Evolutionary conservation across 2,888 invertebrate species (phyloP).

Genomic region (Busseola fusca): DNA sequence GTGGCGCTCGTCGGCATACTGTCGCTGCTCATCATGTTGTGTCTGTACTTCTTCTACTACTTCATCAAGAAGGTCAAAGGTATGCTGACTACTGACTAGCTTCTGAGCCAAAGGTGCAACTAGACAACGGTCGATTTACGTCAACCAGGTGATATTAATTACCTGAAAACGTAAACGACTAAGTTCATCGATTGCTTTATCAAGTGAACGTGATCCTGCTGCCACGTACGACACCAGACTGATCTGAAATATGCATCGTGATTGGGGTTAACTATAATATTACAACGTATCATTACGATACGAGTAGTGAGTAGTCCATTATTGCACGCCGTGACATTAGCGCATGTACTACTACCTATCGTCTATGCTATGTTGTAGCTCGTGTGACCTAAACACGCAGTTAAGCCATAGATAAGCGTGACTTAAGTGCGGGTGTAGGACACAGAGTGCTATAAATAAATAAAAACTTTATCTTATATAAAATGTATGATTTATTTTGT

Average conservation of each 20-base stretch:
- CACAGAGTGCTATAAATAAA: background rate
- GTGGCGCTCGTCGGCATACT: constrained; percentile 80
- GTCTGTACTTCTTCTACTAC: constrained; percentile 82
- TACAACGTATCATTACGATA: too few relatives aligned
- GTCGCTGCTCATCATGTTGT: constrained; percentile 76
- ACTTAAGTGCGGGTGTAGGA: too few relatives aligned
- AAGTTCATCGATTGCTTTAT: background rate
- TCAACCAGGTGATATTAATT: background rate
- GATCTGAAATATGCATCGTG: background rate
- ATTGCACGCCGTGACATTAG: too few relatives aligned
- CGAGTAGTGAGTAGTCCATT: too few relatives aligned
- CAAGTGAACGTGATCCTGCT: background rate
- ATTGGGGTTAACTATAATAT: too few relatives aligned
- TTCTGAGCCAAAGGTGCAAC: background rate
- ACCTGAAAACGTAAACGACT: background rate
- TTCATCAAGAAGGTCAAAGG: constrained; percentile 79
- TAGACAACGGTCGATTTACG: background rate
- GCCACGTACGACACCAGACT: too few relatives aligned
- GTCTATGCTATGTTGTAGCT: too few relatives aligned
- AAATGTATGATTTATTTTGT: background rate
- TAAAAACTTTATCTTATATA: background rate
- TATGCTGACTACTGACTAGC: constrained; percentile 45
- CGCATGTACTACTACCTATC: too few relatives aligned
- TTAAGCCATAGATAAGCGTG: too few relatives aligned
- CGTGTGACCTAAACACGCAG: too few relatives aligned